Conservation (phyloP, 2,797 vertebrate species). For the Phrynocephalus vlangalii region DNA sequence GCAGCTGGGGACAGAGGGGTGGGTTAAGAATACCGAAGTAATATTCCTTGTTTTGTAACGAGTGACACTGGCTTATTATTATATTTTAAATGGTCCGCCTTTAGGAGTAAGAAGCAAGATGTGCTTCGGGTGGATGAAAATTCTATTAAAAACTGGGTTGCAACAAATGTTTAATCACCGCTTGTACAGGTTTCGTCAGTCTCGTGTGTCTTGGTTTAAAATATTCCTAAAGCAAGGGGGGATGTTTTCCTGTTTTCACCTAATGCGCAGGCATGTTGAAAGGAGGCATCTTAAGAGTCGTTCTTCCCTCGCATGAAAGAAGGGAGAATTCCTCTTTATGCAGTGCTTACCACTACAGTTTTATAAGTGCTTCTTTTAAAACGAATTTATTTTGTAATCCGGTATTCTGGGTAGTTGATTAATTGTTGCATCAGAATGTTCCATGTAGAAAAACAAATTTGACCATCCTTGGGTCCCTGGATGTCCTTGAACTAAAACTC, state of each 20-base stretch:
- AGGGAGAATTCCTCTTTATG: too few relatives aligned
- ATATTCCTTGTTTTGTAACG: not conserved
- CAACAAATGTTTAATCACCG: not conserved
- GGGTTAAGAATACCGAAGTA: not conserved
- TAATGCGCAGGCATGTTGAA: not conserved
- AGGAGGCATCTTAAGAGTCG: not conserved
- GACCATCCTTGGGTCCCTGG: not conserved
- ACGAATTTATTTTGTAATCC: not conserved
- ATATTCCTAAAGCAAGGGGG: not conserved
- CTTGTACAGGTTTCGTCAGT: not conserved
- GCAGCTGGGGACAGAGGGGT: not conserved
- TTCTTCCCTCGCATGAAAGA: not conserved
- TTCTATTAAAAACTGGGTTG: not conserved
- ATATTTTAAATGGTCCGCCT: not conserved
- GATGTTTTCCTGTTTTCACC: not conserved
- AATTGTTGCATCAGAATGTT: not conserved
- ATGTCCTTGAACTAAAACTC: not conserved
- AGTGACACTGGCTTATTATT: not conserved
- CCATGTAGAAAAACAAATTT: not conserved
- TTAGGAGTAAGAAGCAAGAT: not conserved
- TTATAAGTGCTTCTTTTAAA: slow-evolving; percentile 7
- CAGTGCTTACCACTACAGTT: not conserved
- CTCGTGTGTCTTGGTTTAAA: slow-evolving; percentile 9
- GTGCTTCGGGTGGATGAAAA: not conserved
- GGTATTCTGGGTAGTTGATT: not conserved